Evolutionary conservation across 1,140 invertebrate species (phyloP), one percentile per base, ranked within the genome.

Genomic region (Mercenaria mercenaria): DNA sequence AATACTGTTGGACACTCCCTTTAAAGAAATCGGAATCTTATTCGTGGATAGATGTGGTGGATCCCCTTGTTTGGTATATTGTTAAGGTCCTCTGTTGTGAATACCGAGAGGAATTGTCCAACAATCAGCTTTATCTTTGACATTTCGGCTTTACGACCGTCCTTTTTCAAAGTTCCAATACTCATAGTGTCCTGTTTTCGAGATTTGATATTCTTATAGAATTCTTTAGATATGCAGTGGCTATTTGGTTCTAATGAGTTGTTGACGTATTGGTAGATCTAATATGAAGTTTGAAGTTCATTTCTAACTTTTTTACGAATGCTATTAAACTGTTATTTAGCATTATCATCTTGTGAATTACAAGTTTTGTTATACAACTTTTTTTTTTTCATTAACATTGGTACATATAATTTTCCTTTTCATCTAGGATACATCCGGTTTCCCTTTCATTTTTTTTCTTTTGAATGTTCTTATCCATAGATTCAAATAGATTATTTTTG

Each of bases 51-150:
- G 47, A 43, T 83, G 50, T 41, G 81, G 81, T 13, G 34, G 41
- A 29, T 4, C 13, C 81, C 56, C 13, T 67, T 64, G 15, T 69
- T 34, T 83, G 59, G 81, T 64, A 83, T 11, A 64, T 43, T 23
- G 13, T 39, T n/a, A n/a, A n/a, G n/a, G n/a, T 1, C 10, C 3
- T 2, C 64, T n/a, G 11, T 26, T 67, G 37, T 29, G 13, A 82
- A 61, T 34, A 82, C 79, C 15, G 79, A 82, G 13, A 20, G 34
- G 32, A 82, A 82, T 37, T 82, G 56, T n/a, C 34, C 26, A 29
- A 59, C 61, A 20, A 82, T 59, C 32, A 39, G 79, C 79, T 41
- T 82, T 82, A n/a, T 74, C 69, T 41, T 41, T 37, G 59, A 10
- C 10, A 8, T 64, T 64, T 64, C n/a, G 11, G 69, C 32, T 34